A percentile compares a stretch with the other conserved stretches of the same genome.
phyloP scores from a whole-genome alignment of 2,113 vertebrate species.

The Asarcornis scutulata region DNA sequence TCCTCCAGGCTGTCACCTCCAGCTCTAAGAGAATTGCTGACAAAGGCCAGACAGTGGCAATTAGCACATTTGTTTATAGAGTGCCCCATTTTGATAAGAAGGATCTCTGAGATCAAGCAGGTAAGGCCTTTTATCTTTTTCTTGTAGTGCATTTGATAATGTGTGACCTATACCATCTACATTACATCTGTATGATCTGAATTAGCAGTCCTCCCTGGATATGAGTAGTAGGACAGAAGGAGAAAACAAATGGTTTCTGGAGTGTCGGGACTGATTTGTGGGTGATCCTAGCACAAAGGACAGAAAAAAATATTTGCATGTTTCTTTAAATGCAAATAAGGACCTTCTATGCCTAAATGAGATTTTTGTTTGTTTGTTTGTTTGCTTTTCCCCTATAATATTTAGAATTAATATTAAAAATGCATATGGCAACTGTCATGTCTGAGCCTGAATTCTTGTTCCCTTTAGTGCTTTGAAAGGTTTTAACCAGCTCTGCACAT shows the following conservation, averaged over 20 bases:
- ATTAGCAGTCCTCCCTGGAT: background rate
- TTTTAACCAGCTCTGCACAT: slow-evolving; percentile 41
- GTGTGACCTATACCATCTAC: background rate
- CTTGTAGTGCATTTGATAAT: background rate
- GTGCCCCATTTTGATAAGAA: background rate
- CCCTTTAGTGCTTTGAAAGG: slow-evolving; percentile 20
- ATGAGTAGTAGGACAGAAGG: background rate
- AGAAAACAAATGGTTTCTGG: background rate
- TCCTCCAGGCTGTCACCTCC: background rate
- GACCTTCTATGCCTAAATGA: background rate
- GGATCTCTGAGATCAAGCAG: background rate
- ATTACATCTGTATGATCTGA: background rate
- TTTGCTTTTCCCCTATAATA: background rate
- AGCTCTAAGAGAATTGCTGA: background rate
- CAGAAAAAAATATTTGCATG: background rate
- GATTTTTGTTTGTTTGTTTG: background rate
- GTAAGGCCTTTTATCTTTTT: background rate
- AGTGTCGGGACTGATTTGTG: background rate
- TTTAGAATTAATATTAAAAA: slow-evolving; percentile 24
- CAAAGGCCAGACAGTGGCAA: background rate
- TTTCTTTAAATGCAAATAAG: background rate
- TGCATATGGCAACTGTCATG: slow-evolving; percentile 15
- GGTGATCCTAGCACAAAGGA: background rate
- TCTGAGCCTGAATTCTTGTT: slow-evolving; percentile 27
- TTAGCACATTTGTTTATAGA: background rate